These are phyloP conservation scores for Enteromius radiatus DNA, from an alignment of 2,797 vertebrate species.

Conservation along the genomic window DNA sequence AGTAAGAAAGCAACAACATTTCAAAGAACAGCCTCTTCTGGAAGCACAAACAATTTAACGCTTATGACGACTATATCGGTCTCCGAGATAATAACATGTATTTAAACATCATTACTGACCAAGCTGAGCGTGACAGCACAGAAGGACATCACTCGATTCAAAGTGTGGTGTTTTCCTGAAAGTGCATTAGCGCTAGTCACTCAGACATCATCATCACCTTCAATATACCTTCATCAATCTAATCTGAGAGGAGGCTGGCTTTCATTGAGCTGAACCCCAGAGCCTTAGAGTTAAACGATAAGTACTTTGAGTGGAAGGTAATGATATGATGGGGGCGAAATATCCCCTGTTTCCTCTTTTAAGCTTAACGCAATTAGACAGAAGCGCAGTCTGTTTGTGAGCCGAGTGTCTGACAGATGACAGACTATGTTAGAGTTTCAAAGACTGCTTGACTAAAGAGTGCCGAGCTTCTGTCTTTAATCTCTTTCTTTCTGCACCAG, in stretches of 20 bases:
- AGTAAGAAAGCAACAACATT: slow-evolving; percentile 2
- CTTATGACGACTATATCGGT: neutral
- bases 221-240: slow-evolving; percentile 48
- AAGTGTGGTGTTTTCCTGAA: slow-evolving; percentile 48
- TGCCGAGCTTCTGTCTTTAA: slow-evolving; percentile 29
- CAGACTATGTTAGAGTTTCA: slow-evolving; percentile 46
- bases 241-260: slow-evolving; percentile 43
- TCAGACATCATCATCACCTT: slow-evolving; percentile 53
- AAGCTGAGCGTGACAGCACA: neutral
- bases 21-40: neutral
- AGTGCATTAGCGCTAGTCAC: slow-evolving; percentile 45
- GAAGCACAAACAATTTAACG: slow-evolving; percentile 2
- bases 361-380: slow-evolving; percentile 47
- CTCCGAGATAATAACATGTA: slow-evolving; percentile 6
- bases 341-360: slow-evolving; percentile 43
- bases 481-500: slow-evolving; percentile 28
- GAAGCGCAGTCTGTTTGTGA: slow-evolving; percentile 36
- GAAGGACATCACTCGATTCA: slow-evolving; percentile 34
- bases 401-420: slow-evolving; percentile 43
- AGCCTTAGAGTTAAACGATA: slow-evolving; percentile 56
- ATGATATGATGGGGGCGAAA: slow-evolving; percentile 53
- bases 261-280: slow-evolving; percentile 40
- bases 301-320: slow-evolving; percentile 56
- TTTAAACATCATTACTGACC: slow-evolving; percentile 1
- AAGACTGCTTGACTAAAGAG: slow-evolving; percentile 41